Conservation (phyloP, 1,140 invertebrate species). For the Drosophila erecta region DNA sequence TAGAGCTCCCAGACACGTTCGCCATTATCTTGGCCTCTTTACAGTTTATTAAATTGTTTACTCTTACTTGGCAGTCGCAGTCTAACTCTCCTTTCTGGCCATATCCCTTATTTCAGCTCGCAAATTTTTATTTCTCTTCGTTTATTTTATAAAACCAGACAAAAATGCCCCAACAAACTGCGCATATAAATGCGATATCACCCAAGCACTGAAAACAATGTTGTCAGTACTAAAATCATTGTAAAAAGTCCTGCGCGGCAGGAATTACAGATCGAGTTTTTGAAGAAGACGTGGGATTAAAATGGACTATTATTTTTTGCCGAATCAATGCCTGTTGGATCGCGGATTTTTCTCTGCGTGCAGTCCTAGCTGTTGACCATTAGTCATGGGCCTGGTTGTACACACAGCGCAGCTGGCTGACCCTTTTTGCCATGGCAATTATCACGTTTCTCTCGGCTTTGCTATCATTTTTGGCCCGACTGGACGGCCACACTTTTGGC, state of each 20-base stretch:
- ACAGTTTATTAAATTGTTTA: constrained; percentile 82
- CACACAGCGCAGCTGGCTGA: constrained; percentile 56
- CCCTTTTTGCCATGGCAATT: constrained; percentile 76
- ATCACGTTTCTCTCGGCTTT: constrained; percentile 63
- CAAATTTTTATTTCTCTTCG: constrained; percentile 57
- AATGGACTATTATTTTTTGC: background rate
- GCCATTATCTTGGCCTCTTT: constrained; percentile 78
- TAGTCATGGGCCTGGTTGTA: constrained; percentile 61
- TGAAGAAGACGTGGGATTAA: background rate
- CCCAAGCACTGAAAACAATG: constrained; percentile 3
- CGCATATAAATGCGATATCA: constrained; percentile 65
- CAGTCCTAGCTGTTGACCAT: constrained; percentile 59
- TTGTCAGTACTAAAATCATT: background rate
- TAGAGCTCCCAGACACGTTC: constrained; percentile 66
- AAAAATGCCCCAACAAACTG: constrained; percentile 68
- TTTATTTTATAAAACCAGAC: constrained; percentile 57
- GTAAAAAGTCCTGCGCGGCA: background rate
- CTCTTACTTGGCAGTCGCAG: constrained; percentile 9
- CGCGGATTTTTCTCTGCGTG: constrained; percentile 4
- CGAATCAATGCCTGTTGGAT: background rate
- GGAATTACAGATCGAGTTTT: no score
- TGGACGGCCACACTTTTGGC: constrained; percentile 27
- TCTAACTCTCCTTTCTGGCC: constrained; percentile 12
- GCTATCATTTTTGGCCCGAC: constrained; percentile 37
- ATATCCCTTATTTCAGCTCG: constrained; percentile 26